A percentile compares a stretch with the other conserved stretches of the same genome.
These are phyloP conservation scores for Epizoanthus ramosus DNA, from an alignment of 92 coral and sea anemone species.

Conservation along the genomic window DNA sequence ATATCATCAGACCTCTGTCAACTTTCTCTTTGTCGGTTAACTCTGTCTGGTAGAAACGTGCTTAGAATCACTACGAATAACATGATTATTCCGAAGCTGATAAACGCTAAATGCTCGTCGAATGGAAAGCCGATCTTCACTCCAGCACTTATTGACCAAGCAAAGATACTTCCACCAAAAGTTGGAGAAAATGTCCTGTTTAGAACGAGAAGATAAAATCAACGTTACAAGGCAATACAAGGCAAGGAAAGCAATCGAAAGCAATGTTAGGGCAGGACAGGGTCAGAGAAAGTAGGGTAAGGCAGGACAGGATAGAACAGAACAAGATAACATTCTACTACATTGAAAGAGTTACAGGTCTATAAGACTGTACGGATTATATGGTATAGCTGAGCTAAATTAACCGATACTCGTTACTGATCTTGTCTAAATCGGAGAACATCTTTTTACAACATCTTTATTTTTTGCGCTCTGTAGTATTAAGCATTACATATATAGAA, in stretches of 20 bases:
- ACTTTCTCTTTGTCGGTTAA: conserved; percentile 35
- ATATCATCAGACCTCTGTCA: neutral
- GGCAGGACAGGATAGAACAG: neutral
- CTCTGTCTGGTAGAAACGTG: conserved; percentile 56
- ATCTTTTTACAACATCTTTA: too few species aligned
- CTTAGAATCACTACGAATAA: conserved; percentile 55
- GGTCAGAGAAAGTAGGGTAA: too few species aligned
- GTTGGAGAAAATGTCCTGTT: conserved; percentile 74
- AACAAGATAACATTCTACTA: too few species aligned
- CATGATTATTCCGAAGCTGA: conserved; percentile 58
- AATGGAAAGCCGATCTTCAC: conserved; percentile 79
- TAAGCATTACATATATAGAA: too few species aligned
- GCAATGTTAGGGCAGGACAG: neutral
- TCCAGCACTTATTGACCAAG: conserved; percentile 92
- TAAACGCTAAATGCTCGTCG: conserved; percentile 70
- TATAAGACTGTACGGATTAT: too few species aligned
- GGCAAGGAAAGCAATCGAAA: neutral
- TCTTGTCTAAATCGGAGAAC: too few species aligned
- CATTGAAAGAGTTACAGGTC: too few species aligned
- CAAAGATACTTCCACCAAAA: conserved; percentile 76
- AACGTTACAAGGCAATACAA: neutral
- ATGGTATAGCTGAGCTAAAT: too few species aligned
- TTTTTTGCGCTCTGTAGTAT: too few species aligned
- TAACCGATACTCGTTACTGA: too few species aligned
- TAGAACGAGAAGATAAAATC: neutral